A percentile compares a stretch with the other conserved stretches of the same genome.
Evolutionary conservation across 2,888 invertebrate species (phyloP).

Genomic region (Agonum fuliginosum): DNA sequence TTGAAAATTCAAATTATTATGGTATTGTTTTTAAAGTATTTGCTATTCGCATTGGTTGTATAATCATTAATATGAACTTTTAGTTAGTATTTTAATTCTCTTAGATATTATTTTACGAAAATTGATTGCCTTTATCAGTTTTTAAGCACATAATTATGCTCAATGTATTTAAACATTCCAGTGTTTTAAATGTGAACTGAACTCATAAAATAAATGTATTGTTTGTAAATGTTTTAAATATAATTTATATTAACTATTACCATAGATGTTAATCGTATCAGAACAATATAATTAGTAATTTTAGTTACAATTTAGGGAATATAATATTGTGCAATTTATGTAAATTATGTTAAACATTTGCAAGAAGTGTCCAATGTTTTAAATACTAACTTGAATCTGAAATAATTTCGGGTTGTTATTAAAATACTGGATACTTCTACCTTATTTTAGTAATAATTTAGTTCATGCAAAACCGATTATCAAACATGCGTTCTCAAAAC

Average conservation of each 20-base stretch:
- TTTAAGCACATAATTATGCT: not conserved
- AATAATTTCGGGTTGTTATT: not conserved
- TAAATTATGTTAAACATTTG: not conserved
- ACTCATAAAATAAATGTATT: slow-evolving; percentile 1
- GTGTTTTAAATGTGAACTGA: not conserved
- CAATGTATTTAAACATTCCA: slow-evolving; percentile 1
- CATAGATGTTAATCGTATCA: not conserved
- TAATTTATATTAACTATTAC: not conserved
- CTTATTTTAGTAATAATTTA: not conserved
- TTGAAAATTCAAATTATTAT: not conserved
- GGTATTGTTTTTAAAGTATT: not conserved
- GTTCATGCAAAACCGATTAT: not conserved
- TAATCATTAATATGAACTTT: too few relatives aligned
- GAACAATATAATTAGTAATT: not conserved
- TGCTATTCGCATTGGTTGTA: too few relatives aligned
- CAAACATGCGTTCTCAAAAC: slow-evolving; percentile 2
- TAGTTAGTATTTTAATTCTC: too few relatives aligned
- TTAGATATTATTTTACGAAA: not conserved
- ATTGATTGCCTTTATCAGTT: not conserved
- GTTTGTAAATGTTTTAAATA: slow-evolving; percentile 1
- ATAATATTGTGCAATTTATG: slow-evolving; percentile 8
- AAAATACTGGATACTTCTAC: not conserved
- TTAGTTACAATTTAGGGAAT: not conserved
- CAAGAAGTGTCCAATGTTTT: not conserved
- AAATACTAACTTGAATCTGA: not conserved